Evolutionary conservation across 2,113 vertebrate species (phyloP), one percentile per base, ranked within the genome.

Genomic region (Nothoprocta perdicaria): DNA sequence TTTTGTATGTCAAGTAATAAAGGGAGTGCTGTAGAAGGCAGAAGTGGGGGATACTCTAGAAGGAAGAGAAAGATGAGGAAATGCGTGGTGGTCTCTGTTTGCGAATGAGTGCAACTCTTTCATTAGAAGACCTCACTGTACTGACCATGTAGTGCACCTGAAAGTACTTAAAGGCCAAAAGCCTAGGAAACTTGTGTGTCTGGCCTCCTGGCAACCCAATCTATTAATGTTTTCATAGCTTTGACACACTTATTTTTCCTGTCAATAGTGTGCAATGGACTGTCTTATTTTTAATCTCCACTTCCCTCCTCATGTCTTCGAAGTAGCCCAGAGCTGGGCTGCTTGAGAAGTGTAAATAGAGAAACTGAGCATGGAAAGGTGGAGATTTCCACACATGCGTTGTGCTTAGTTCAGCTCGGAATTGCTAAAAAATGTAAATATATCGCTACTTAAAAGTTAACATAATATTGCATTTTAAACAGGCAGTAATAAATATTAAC

Each of bases 371-470:
- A 3, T 72, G 58, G 21, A 21, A 76, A 60, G 24, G 6, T 46
- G 62, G 14, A 65, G 58, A 69, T 82, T 40, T 82, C 40, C 48
- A 65, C n/a, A 26, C 19, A 29, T 68, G 46, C 43, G 7, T 4
- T 65, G 8, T 57, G 81, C 58, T 23, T 12, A 55, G 29, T 45
- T 84, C 46, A 84, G 50, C 35, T 61, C 67, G 60, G 40, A 69
- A 50, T 16, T 88, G 50, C 52, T 82, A 35, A 66, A 72, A 90
- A 92, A 72, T 72, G 45, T n/a, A 79, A 76, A 91, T 90, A 58
- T 69, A 35, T 60, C 29, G 65, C 60, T 61, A 18, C n/a, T 65
- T 81, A 68, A 88, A 74, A 69, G 14, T 78, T 69, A 58, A 33
- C 10, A 11, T 35, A 69, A 85, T 89, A 87, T 93, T 65, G 26